Evolutionary conservation across 1,140 invertebrate species (phyloP).

Genomic region (Subanguina moxae): DNA sequence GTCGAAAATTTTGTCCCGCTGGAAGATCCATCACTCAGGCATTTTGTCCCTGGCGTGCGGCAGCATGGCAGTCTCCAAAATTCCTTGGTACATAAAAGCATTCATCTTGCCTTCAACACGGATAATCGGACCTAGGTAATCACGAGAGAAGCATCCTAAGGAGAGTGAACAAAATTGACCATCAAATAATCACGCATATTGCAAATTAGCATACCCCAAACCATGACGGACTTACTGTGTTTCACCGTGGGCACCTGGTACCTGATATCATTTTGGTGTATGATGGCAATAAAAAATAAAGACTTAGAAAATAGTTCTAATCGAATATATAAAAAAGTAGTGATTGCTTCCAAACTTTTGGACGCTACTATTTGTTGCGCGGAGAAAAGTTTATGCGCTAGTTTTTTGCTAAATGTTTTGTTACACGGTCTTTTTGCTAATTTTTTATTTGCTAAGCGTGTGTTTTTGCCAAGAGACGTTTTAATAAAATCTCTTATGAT

Average conservation of each 20-base stretch:
- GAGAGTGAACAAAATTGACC: not conserved
- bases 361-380: too few species aligned
- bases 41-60: not conserved
- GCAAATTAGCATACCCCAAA: too few species aligned
- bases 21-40: not conserved
- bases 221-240: not conserved
- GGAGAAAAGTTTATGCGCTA: too few species aligned
- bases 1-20: not conserved
- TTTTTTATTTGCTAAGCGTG: too few species aligned
- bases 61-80: not conserved
- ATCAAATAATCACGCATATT: not conserved
- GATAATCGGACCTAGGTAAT: not conserved
- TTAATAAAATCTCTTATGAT: too few species aligned
- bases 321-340: too few species aligned
- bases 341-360: too few species aligned
- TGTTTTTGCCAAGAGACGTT: too few species aligned
- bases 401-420: too few species aligned
- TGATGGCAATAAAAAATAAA: too few species aligned
- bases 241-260: not conserved
- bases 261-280: not conserved
- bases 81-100: not conserved
- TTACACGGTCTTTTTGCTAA: too few species aligned
- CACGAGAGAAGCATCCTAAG: not conserved
- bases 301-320: too few species aligned
- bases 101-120: not conserved